Evolutionary conservation across 2,113 vertebrate genomes (phyloP).

Genomic region (Canis aureus): DNA sequence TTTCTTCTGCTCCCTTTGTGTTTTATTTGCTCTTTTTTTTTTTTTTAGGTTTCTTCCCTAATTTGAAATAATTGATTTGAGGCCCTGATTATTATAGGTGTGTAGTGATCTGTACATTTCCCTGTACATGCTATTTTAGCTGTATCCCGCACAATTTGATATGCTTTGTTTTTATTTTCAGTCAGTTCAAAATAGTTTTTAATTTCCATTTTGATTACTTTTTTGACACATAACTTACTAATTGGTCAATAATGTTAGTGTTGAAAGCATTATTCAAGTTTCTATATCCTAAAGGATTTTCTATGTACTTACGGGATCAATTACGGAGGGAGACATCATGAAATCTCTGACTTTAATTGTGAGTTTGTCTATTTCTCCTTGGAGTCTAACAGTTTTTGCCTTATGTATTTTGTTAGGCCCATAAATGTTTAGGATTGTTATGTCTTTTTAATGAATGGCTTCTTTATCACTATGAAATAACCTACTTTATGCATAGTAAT

Average conservation of each 20-base stretch:
- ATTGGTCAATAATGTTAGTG: neutral
- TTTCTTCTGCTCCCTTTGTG: neutral
- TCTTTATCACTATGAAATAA: conserved; percentile 1
- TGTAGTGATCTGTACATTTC: neutral
- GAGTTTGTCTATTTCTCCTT: neutral
- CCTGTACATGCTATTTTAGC: neutral
- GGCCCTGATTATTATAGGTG: neutral
- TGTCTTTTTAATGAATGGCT: neutral
- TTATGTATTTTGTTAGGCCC: neutral
- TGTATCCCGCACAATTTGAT: neutral
- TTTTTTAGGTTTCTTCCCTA: neutral
- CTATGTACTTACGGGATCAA: neutral
- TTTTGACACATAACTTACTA: neutral
- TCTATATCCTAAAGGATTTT: neutral
- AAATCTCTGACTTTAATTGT: neutral
- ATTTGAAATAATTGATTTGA: neutral
- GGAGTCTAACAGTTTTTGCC: neutral
- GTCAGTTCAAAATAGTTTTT: neutral
- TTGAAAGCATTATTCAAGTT: neutral
- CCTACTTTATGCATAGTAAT: neutral
- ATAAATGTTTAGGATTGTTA: neutral
- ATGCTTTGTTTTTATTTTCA: neutral
- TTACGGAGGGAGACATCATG: neutral
- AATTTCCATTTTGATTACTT: neutral
- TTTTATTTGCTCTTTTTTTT: neutral